A percentile compares a stretch with the other conserved stretches of the same genome.
Evolutionary conservation across 2,888 invertebrate species (phyloP).

Genomic region (Tachina fera): DNA sequence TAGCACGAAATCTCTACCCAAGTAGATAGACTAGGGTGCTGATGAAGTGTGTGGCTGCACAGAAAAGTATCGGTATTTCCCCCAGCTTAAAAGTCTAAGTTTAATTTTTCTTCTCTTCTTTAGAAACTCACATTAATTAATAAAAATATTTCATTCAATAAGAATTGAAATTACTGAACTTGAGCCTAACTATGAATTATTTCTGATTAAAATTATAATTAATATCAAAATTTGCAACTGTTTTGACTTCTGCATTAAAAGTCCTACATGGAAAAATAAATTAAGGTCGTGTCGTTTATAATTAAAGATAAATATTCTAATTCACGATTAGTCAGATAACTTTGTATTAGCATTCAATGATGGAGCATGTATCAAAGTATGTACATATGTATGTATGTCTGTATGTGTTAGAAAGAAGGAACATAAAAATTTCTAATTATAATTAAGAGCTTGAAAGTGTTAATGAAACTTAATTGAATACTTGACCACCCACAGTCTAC

Average conservation of each 20-base stretch:
- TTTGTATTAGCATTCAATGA: not conserved
- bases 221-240: not conserved
- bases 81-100: no score
- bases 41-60: no score
- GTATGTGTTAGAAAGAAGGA: not conserved
- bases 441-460: slow-evolving; percentile 50
- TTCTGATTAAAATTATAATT: no score
- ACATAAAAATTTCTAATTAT: slow-evolving; percentile 25
- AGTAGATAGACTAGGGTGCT: no score
- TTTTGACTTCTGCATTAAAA: not conserved
- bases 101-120: no score
- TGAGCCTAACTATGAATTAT: no score
- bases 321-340: not conserved
- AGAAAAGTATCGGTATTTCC: no score
- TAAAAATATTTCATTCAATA: no score
- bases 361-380: no score
- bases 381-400: not conserved
- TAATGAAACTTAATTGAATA: slow-evolving; percentile 25
- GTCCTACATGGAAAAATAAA: not conserved
- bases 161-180: no score
- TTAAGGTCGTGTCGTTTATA: not conserved
- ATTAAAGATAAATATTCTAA: not conserved
- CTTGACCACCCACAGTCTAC: slow-evolving; percentile 25
- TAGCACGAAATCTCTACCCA: no score
- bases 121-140: no score